Conservation (phyloP, 2,888 invertebrate species). For the Lissocephala sabroskyi region DNA sequence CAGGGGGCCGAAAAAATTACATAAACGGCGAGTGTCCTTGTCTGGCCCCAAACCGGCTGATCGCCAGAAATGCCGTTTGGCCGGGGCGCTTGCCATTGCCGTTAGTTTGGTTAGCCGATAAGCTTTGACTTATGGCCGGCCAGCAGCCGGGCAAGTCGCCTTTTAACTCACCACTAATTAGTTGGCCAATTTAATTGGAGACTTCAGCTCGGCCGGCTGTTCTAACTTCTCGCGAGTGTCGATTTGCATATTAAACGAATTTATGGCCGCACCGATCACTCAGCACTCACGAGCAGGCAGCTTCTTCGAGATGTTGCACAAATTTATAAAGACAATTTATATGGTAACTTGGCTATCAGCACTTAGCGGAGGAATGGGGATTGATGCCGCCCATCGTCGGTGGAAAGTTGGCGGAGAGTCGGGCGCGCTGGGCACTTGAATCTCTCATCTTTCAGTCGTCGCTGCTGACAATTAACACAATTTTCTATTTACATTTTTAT, state of each 20-base stretch:
- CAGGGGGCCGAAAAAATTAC: no score
- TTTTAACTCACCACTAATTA: constrained; percentile 24
- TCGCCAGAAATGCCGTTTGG: neutral
- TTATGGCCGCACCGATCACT: constrained; percentile 31
- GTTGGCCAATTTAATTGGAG: constrained; percentile 11
- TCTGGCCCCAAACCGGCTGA: no score
- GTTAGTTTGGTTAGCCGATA: constrained; percentile 15
- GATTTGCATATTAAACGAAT: constrained; percentile 54
- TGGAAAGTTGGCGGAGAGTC: constrained; percentile 7
- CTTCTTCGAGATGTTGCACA: neutral
- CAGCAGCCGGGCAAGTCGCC: constrained; percentile 13
- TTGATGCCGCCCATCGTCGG: constrained; percentile 44
- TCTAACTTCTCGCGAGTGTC: no score
- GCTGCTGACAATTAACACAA: constrained; percentile 49
- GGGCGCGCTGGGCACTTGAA: no score
- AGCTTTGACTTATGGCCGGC: constrained; percentile 23
- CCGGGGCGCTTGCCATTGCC: neutral
- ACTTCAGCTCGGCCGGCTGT: no score
- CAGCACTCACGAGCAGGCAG: constrained; percentile 6
- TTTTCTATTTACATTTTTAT: constrained; percentile 47
- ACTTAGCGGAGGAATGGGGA: constrained; percentile 25
- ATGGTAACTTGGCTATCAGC: constrained; percentile 40
- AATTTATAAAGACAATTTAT: constrained; percentile 17
- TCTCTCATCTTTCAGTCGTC: constrained; percentile 20
- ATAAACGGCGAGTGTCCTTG: no score